A percentile compares a stretch with the other conserved stretches of the same genome.
These are phyloP conservation scores for Lithodes maja DNA, from an alignment of 2,888 invertebrate species.

Conservation along the genomic window DNA sequence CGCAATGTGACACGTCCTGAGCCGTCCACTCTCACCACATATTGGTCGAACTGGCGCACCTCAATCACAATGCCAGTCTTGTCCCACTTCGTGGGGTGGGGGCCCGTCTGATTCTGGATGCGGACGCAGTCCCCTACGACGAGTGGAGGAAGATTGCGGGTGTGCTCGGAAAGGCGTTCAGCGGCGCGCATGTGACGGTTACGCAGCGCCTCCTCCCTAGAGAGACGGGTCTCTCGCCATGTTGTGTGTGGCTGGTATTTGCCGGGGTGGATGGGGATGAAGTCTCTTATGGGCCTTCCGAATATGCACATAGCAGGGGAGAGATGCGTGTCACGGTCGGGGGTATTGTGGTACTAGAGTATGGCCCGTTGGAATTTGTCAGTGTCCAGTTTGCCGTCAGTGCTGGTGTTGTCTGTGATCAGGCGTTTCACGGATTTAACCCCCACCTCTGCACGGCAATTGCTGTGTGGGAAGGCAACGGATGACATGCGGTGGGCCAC, in stretches of 20 bases:
- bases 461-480: slow-evolving; percentile 35
- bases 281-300: slow-evolving; percentile 53
- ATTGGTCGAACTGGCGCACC: slow-evolving; percentile 37
- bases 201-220: slow-evolving; percentile 17
- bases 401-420: slow-evolving; percentile 33
- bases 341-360: slow-evolving; percentile 6
- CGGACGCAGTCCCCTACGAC: slow-evolving; percentile 18
- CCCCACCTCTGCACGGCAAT: slow-evolving; percentile 45
- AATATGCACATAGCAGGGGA: slow-evolving; percentile 52
- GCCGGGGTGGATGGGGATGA: slow-evolving; percentile 31
- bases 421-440: slow-evolving; percentile 36
- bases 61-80: slow-evolving; percentile 26
- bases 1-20: slow-evolving; percentile 45
- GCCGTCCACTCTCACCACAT: slow-evolving; percentile 40
- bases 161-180: slow-evolving; percentile 22
- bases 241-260: neutral
- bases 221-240: neutral
- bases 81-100: slow-evolving; percentile 32
- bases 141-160: neutral
- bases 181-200: slow-evolving; percentile 21
- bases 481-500: slow-evolving; percentile 26
- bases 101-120: slow-evolving; percentile 45
- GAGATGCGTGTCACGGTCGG: slow-evolving; percentile 7
- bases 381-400: slow-evolving; percentile 34
- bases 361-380: slow-evolving; percentile 42